phyloP scores from a whole-genome alignment of 2,113 vertebrate species.

The Polyodon spathula region DNA sequence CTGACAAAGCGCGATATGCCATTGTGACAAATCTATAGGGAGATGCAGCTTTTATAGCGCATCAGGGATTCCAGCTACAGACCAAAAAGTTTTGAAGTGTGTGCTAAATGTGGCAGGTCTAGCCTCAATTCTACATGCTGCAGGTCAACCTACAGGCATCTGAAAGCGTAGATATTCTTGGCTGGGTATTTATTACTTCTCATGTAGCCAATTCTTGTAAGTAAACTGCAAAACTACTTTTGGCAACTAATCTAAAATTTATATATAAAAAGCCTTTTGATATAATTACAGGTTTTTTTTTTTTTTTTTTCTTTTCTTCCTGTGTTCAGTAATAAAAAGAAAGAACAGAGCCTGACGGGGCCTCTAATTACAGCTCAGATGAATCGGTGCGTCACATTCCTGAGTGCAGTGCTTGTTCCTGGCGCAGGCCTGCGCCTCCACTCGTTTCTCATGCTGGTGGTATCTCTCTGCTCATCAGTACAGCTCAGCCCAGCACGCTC shows the following conservation, averaged over 20 bases:
- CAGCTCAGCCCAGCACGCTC: background rate
- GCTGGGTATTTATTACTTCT: too few relatives aligned
- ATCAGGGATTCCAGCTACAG: too few relatives aligned
- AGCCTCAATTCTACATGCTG: too few relatives aligned
- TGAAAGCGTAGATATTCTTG: too few relatives aligned
- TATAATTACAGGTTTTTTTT: slow-evolving; percentile 5
- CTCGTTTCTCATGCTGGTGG: slow-evolving; percentile 24
- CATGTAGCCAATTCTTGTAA: too few relatives aligned
- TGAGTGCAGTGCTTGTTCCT: slow-evolving; percentile 38
- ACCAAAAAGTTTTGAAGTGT: too few relatives aligned
- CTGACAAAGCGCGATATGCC: too few relatives aligned
- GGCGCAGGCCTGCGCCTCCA: slow-evolving; percentile 20
- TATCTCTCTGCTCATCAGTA: slow-evolving; percentile 19
- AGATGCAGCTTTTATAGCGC: too few relatives aligned
- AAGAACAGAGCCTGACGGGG: slow-evolving; percentile 29
- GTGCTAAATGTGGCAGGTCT: too few relatives aligned
- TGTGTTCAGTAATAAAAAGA: slow-evolving; percentile 32
- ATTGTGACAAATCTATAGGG: too few relatives aligned
- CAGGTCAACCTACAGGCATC: too few relatives aligned
- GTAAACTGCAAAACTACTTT: too few relatives aligned
- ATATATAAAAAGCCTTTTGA: slow-evolving; percentile 2
- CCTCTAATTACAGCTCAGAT: slow-evolving; percentile 47
- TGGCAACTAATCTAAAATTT: background rate
- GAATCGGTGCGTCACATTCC: slow-evolving; percentile 53
- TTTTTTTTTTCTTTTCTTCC: slow-evolving; percentile 6